Base-by-base conservation (phyloP, 2,888 invertebrate species). In the Rhopalosiphum nymphaeae region DNA sequence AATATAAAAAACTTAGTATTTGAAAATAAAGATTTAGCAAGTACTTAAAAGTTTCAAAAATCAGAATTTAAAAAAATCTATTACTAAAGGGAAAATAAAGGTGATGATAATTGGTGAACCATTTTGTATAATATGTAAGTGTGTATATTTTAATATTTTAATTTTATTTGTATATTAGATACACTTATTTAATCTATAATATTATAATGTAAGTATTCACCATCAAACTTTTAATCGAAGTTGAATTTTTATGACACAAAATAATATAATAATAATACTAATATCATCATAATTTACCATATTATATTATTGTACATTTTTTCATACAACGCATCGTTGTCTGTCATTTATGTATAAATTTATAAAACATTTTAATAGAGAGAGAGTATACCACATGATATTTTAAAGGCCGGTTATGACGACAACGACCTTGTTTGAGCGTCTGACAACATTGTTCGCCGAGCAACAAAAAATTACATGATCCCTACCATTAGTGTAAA, bases 381-480 rank as follows among this genome's bases (percentile, higher is more conserved):
- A 86, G 44, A 86, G 86, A 86, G 44, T 86, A 86, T 13, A 46
- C 4, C 16, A 29, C 9, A 61, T 89, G n/a, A 36, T 89, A 44
- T 89, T 44, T 25, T 13, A 90, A 90, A 90, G 46, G 61, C 46
- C 46, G 44, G 26, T 21, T n/a, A 36, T 46, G 89, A 90, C 61
- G 46, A 67, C 89, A 90, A 67, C 61, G 61, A n/a, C 61, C 61
- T 61, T 56, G 89, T 61, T 78, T 21, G 61, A 10, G 46, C 61
- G 61, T 89, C 44, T 67, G 29, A n/a, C 89, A n/a, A 61, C 44
- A 44, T 89, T 53, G n/a, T 49, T 88, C 36, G 21, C 53, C 36
- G 36, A 78, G 78, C 21, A 78, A 78, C 9, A 36, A 78, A 78
- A 78, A 36, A 42, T 44, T 89, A 89, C n/a, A 86, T 9, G 36